Evolutionary conservation across 2,113 vertebrate species (phyloP), one percentile per base, ranked within the genome.

Genomic region (Anguilla rostrata): DNA sequence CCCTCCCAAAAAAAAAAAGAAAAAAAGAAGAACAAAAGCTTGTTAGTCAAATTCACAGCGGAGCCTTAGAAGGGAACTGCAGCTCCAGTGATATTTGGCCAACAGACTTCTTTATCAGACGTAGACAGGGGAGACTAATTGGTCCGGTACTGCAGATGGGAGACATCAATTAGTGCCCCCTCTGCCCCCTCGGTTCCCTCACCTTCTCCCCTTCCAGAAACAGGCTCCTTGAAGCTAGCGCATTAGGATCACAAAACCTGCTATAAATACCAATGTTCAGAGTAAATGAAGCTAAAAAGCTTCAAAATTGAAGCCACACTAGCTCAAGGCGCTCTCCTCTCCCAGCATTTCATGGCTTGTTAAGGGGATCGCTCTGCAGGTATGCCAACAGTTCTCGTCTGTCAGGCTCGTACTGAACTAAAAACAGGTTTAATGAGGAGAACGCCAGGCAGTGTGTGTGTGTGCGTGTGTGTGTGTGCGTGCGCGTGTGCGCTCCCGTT

Each of bases 401-500:
- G 95, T 97, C 97, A 97, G 93, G 88, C 81, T 94, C 89, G 94
- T 88, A 86, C 93, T 94, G 94, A 95, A 95, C 96, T 94, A 94
- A 96, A 95, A 96, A 94, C 95, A 96, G 88, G 93, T 94, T 94
- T 97, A 97, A 98, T 96, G 96, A 97, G 96, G 88, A 93, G 95
- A 95, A 94, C 87, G 89, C 81, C 85, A 88, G 87, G 81, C 88
- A 91, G 91, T 34, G 34, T 34, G 34, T 34, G 34, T 34, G 34
- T 34, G 34, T 34, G 34, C 1, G 34, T 34, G 34, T 34, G 34
- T 34, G 0, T 46, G 81, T 87, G 86, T 40, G 34, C 22, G 49
- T 39, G 63, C 75, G 83, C 6, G 46, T 78, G 82, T 26, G 82
- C 26, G 86, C 87, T 88, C 85, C 86, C 86, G 86, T 86, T 90